These are phyloP conservation scores for Samia ricini DNA, from an alignment of 1,140 invertebrate genomes.

Conservation along the genomic window DNA sequence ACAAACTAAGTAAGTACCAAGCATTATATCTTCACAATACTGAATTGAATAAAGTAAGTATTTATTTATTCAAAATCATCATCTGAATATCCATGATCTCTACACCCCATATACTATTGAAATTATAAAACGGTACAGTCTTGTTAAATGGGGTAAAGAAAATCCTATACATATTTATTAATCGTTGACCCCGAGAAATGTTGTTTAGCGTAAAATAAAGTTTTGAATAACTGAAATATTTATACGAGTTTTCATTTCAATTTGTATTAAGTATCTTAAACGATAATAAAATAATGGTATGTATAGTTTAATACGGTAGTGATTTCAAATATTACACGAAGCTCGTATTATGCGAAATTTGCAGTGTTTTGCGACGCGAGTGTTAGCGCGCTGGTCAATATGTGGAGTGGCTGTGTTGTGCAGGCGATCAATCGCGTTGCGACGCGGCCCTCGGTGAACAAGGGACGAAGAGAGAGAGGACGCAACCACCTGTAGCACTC, in stretches of 20 bases:
- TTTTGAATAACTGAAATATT: not conserved
- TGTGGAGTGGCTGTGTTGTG: slow-evolving; percentile 69
- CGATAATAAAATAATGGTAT: no score
- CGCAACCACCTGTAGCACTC: slow-evolving; percentile 63
- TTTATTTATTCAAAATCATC: not conserved
- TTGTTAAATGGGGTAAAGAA: slow-evolving; percentile 54
- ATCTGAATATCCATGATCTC: not conserved
- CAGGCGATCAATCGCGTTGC: slow-evolving; percentile 64
- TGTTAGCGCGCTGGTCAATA: slow-evolving; percentile 70
- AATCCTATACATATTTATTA: slow-evolving; percentile 59
- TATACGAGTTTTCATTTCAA: not conserved
- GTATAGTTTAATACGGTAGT: no score
- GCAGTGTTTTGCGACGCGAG: slow-evolving; percentile 58
- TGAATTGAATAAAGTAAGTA: no score
- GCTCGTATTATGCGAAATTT: slow-evolving; percentile 48
- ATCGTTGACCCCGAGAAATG: slow-evolving; percentile 21
- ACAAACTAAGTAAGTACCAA: no score
- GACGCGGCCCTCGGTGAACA: slow-evolving; percentile 21
- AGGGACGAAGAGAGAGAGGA: slow-evolving; percentile 26
- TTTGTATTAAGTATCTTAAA: no score
- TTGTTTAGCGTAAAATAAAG: not conserved
- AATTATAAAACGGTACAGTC: slow-evolving; percentile 53
- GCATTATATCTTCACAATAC: no score
- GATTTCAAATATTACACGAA: slow-evolving; percentile 25
- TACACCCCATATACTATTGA: not conserved